A percentile compares a stretch with the other conserved stretches of the same genome.
These are phyloP conservation scores for Epistrophe eligans DNA, from an alignment of 2,888 invertebrate genomes.

Conservation along the genomic window DNA sequence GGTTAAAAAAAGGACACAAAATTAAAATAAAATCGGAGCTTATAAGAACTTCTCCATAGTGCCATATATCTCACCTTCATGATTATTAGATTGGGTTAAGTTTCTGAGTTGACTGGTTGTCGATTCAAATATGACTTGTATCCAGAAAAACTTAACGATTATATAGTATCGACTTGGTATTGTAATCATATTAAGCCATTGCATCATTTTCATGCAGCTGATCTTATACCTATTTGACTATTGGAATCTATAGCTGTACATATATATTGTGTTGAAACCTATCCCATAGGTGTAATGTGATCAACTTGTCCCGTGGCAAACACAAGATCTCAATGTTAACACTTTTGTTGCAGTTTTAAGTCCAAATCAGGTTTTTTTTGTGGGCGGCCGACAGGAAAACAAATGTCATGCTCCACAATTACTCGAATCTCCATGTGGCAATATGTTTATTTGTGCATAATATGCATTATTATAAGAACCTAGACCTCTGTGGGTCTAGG, in stretches of 20 bases:
- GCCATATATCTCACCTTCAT: slow-evolving; percentile 57
- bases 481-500: slow-evolving; percentile 38
- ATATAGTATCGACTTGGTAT: slow-evolving; percentile 43
- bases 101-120: slow-evolving; percentile 65
- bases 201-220: slow-evolving; percentile 63
- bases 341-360: slow-evolving; percentile 38
- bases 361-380: slow-evolving; percentile 56
- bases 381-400: slow-evolving; percentile 61
- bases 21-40: background rate
- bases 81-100: slow-evolving; percentile 39
- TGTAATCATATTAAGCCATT: slow-evolving; percentile 54
- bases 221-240: slow-evolving; percentile 3
- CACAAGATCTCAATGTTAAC: slow-evolving; percentile 39
- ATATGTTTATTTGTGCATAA: slow-evolving; percentile 19
- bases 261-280: background rate
- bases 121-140: slow-evolving; percentile 62
- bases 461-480: slow-evolving; percentile 25
- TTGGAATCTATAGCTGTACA: background rate
- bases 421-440: slow-evolving; percentile 33
- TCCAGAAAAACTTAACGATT: slow-evolving; percentile 18
- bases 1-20: background rate
- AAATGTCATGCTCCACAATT: slow-evolving; percentile 18
- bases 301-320: slow-evolving; percentile 50
- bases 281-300: slow-evolving; percentile 54
- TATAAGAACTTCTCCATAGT: background rate